Conservation (phyloP, 2,888 invertebrate genomes). For the Syrista parreyssii region DNA sequence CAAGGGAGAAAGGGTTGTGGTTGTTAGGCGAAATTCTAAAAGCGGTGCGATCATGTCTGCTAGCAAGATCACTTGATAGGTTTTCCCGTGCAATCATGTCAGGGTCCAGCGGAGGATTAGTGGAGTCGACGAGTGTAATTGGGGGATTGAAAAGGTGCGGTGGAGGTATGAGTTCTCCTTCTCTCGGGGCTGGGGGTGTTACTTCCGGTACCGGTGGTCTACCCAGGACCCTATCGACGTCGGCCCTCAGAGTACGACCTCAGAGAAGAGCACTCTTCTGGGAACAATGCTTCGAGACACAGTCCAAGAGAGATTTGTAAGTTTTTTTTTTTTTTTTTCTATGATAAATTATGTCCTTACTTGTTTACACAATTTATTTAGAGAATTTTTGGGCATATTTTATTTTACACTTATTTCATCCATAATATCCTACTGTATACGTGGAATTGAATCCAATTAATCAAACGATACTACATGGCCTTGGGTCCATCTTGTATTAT, state of each 20-base stretch:
- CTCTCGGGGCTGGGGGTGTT: slow-evolving; percentile 48
- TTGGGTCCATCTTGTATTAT: no score
- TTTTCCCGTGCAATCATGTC: slow-evolving; percentile 41
- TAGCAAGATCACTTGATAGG: no score
- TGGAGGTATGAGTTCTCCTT: slow-evolving; percentile 67
- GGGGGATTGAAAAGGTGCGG: slow-evolving; percentile 62
- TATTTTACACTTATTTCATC: no score
- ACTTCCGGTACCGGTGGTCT: slow-evolving; percentile 63
- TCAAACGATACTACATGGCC: no score
- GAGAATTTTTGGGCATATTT: no score
- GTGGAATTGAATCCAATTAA: no score
- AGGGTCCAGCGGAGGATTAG: slow-evolving; percentile 54
- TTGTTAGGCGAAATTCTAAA: no score
- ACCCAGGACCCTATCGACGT: slow-evolving; percentile 81
- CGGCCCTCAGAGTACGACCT: slow-evolving; percentile 79
- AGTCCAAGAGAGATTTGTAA: slow-evolving; percentile 77
- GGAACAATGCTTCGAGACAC: slow-evolving; percentile 85
- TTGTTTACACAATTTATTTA: no score
- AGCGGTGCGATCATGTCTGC: no score
- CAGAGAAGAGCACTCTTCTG: slow-evolving; percentile 81
- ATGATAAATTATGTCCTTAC: neutral
- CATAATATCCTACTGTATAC: no score
- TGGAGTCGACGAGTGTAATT: slow-evolving; percentile 36
- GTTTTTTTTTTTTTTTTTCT: slow-evolving; percentile 57
- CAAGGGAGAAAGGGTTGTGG: no score